Base-by-base conservation (phyloP, 2,113 vertebrate species). In the Psettodes erumei region DNA sequence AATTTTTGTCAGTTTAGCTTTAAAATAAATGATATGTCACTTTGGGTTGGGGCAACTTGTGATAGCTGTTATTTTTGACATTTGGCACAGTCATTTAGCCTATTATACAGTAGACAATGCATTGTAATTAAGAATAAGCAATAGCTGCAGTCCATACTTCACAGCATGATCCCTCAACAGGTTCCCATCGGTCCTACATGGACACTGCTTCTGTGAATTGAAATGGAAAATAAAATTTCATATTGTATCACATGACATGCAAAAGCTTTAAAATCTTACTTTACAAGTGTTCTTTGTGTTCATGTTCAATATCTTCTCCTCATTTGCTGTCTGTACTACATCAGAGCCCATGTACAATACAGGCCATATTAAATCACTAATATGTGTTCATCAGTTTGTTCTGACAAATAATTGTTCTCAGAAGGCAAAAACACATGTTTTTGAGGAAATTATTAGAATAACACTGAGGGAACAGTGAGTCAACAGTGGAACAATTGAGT, bases 341-440 rank as follows among this genome's bases (percentile, higher is more conserved):
- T 76, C 25, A 48, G 43, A 70, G 69, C 35, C 58, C 53, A 68
- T 70, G 53, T 72, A 55, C 33, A 16, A 47, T 12, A 30, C 45
- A 60, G 54, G 51, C 40, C 4, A 6, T 3, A 27, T 11, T 38
- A 32, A 71, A 66, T n/a, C 25, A 53, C 6, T n/a, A 63, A n/a
- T 23, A 35, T 69, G 65, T 48, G 27, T 54, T 58, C 18, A 65
- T 65, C 55, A 50, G 16, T 15, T 8, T 62, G 21, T 71, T 35
- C 28, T 21, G 16, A 47, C 15, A 32, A 32, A 43, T 43, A 60
- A 28, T 3, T 58, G 58, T 35, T 60, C 27, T 66, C 15, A 58
- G 59, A 71, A 38, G 38, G 50, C 30, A 23, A 4, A 38, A 60
- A 75, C 18, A 61, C 32, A 66, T 47, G 58, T 28, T 65, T 43